Conservation (phyloP, 2,888 invertebrate species). For the Leucophenga montana region DNA sequence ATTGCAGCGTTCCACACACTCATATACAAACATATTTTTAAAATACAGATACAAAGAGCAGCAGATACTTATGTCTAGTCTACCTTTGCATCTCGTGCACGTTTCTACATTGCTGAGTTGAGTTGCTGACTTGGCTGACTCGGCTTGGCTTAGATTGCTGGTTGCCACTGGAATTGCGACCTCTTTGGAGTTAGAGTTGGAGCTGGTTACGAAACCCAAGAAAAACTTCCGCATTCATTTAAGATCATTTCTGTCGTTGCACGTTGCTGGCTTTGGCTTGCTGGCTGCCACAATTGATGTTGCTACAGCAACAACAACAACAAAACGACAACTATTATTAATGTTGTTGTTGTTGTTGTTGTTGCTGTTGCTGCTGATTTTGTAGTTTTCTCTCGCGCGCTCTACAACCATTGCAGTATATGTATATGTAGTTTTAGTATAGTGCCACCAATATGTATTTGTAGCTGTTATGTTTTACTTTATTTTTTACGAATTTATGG, state of each 20-base stretch:
- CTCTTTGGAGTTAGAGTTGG: constrained; percentile 57
- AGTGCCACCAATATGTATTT: constrained; percentile 46
- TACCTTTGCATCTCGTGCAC: constrained; percentile 36
- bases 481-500: constrained; percentile 58
- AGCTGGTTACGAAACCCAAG: constrained; percentile 72
- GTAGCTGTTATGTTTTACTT: constrained; percentile 35
- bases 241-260: constrained; percentile 71
- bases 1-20: constrained; percentile 43
- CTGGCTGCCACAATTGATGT: constrained; percentile 41
- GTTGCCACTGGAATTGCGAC: constrained; percentile 64
- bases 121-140: constrained; percentile 48
- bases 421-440: too few relatives aligned
- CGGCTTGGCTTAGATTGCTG: constrained; percentile 38
- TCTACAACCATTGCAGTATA: constrained; percentile 49
- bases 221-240: constrained; percentile 74
- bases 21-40: constrained; percentile 33
- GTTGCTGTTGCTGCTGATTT: constrained; percentile 44
- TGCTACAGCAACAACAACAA: constrained; percentile 31
- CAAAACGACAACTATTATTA: constrained; percentile 6
- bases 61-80: constrained; percentile 41
- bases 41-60: constrained; percentile 51
- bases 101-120: constrained; percentile 39
- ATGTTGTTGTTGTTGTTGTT: constrained; percentile 61
- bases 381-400: constrained; percentile 42
- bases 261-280: constrained; percentile 52